Base-by-base conservation (phyloP, 2,888 invertebrate genomes). In the Chloroclystis v-ata region DNA sequence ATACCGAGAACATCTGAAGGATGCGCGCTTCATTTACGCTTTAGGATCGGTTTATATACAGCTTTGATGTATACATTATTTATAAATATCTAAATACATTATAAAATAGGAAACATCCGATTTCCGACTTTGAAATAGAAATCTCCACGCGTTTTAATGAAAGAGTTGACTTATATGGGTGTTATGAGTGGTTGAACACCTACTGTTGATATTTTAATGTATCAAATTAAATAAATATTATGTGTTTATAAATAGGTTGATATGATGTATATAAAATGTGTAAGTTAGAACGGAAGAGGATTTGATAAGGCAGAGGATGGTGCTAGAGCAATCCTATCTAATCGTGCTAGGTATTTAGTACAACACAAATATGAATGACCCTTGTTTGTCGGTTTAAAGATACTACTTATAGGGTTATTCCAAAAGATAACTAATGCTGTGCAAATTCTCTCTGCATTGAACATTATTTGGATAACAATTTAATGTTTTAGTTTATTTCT, bases 31-130 rank as follows among this genome's bases (percentile, higher is more conserved):
- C 57, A 39, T 56, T 54, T 40, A 49, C 54, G 49, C 52, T 44
- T 46, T 44, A 41, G 43, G 47, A 50, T 50, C 52, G 47, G 53
- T 56, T 57, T 59, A 57, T 54, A 54, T 51, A 54, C 49, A 43
- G 53, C 55, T 59, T 59, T 59, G 57, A 59, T 59, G 57, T 59
- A 47, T 25, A 25, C 46, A 56, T 49, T 56, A 56, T 57, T 56
- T 49, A 45, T 45, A 55, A 49, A 52, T 28, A 53, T 53, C 49
- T 48, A 53, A 53, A 56, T 47, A 38, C 47, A 48, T 52, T 49
- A 46, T 37, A 52, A 53, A 56, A 57, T 52, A 53, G 51, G 37
- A 43, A 49, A 52, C 57, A 53, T 57, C 57, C 56, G 53, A 57
- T 53, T 52, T 53, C 46, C 49, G 46, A 53, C 35, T 37, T 25